Evolutionary conservation across 2,113 vertebrate genomes (phyloP).

Genomic region (Tachycineta bicolor): DNA sequence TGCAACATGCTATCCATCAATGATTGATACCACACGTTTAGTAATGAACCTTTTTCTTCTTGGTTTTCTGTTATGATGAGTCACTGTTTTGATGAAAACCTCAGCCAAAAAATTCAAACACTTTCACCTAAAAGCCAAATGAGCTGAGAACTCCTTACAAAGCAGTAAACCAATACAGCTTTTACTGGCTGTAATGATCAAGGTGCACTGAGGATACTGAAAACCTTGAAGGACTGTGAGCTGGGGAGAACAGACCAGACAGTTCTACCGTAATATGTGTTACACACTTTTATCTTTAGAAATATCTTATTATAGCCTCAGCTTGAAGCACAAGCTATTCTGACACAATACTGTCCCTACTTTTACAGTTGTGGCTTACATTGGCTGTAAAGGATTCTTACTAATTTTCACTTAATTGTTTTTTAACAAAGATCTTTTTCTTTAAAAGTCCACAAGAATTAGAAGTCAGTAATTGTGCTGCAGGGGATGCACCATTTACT

Average conservation of each 20-base stretch:
- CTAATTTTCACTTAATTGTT: neutral
- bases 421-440: neutral
- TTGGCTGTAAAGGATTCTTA: neutral
- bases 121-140: neutral
- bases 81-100: conserved; percentile 7
- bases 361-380: neutral
- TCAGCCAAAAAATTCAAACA: neutral
- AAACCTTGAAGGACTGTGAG: neutral
- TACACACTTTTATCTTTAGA: neutral
- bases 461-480: neutral
- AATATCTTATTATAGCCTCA: neutral
- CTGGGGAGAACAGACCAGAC: neutral
- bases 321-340: neutral
- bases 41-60: neutral
- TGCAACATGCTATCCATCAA: neutral
- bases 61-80: neutral
- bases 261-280: neutral
- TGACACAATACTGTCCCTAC: neutral
- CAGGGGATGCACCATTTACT: neutral
- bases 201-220: neutral
- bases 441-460: neutral
- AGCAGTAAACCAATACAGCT: neutral
- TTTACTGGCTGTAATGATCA: neutral
- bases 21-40: neutral
- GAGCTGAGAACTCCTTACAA: neutral